Evolutionary conservation across 2,888 invertebrate genomes (phyloP).

Genomic region (Lithophane leautieri): DNA sequence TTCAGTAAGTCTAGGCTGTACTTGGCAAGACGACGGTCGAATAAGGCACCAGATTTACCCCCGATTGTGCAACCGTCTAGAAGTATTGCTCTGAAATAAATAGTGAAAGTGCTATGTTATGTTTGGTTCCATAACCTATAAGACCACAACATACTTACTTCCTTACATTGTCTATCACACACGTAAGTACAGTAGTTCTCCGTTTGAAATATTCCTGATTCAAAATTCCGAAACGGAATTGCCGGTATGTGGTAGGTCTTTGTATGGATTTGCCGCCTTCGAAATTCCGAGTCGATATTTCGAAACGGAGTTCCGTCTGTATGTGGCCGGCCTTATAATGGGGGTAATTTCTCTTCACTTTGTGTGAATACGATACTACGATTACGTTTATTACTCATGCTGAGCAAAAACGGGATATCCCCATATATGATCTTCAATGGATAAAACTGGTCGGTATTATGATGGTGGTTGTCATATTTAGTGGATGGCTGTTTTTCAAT

Average conservation of each 20-base stretch:
- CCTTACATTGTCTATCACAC: no score
- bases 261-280: no score
- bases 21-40: slow-evolving; percentile 87
- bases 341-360: not conserved
- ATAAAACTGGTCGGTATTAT: not conserved
- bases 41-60: slow-evolving; percentile 91
- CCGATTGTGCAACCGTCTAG: slow-evolving; percentile 96
- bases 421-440: not conserved
- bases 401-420: not conserved
- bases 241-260: no score
- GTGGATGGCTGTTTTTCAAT: not conserved
- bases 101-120: not conserved
- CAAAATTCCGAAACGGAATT: no score
- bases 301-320: no score
- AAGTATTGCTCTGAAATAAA: slow-evolving; percentile 92
- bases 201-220: no score
- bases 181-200: no score
- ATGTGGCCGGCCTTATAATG: not conserved
- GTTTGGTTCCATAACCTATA: not conserved
- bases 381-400: not conserved
- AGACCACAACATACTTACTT: no score
- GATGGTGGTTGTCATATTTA: not conserved
- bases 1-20: slow-evolving; percentile 83
- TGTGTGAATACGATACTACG: not conserved
- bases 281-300: no score